A percentile compares a stretch with the other conserved stretches of the same genome.
phyloP scores from a whole-genome alignment of 2,113 vertebrate genomes.

The Sphaerodactylus townsendi region DNA sequence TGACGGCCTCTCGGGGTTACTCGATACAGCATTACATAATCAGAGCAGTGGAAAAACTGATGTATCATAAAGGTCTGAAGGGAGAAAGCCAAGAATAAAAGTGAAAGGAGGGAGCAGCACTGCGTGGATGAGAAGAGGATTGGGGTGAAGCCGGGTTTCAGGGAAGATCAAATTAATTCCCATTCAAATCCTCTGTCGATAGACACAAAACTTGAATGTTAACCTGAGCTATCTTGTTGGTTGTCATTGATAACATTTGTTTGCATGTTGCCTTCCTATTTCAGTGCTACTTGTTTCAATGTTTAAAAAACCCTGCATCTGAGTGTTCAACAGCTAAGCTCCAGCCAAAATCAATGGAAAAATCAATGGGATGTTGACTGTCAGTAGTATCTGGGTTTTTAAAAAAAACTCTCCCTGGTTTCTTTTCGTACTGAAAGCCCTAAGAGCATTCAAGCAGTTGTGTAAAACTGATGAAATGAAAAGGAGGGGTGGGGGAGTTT shows the following conservation, averaged over 20 bases:
- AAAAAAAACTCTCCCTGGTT: background rate
- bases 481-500: no score
- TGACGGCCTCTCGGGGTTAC: conserved; percentile 9
- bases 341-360: conserved; percentile 7
- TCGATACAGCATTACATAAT: conserved; percentile 26
- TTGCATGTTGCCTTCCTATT: conserved; percentile 1
- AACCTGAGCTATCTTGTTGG: background rate
- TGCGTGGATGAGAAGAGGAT: background rate
- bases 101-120: background rate
- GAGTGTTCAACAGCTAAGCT: conserved; percentile 5
- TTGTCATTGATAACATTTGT: background rate
- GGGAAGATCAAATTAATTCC: background rate
- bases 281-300: no score
- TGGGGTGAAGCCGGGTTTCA: background rate
- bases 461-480: background rate
- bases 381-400: background rate
- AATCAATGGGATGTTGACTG: conserved; percentile 1
- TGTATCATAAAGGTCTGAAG: conserved; percentile 15
- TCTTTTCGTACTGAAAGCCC: background rate
- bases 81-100: conserved; percentile 19
- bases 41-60: conserved; percentile 37
- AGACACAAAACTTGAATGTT: background rate
- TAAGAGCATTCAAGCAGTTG: background rate
- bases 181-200: background rate
- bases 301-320: background rate